These are phyloP conservation scores for Scaptomyza graminum DNA, from an alignment of 1,140 invertebrate species.

Conservation along the genomic window DNA sequence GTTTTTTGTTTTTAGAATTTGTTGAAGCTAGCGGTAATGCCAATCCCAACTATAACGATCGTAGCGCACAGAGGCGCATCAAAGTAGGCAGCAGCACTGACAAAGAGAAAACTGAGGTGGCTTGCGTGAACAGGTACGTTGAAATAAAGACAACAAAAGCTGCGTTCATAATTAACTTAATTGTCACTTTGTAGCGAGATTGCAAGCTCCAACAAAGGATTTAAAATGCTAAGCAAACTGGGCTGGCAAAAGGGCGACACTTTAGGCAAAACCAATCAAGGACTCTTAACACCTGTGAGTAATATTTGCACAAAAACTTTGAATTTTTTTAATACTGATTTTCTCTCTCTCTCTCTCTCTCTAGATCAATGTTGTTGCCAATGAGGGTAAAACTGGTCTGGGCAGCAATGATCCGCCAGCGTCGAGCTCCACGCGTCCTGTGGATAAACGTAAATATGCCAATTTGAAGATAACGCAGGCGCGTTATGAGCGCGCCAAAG, in stretches of 20 bases:
- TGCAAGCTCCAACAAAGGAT: conserved; percentile 92
- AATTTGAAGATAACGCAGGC: conserved; percentile 84
- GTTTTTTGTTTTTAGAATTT: conserved; percentile 59
- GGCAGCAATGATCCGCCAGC: conserved; percentile 64
- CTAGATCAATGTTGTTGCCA: conserved; percentile 77
- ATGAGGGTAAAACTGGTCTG: conserved; percentile 74
- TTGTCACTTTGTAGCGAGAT: conserved; percentile 87
- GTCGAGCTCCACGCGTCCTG: conserved; percentile 13
- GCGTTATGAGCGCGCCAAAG: conserved; percentile 83
- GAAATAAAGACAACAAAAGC: not conserved
- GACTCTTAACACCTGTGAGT: conserved; percentile 92
- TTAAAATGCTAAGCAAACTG: conserved; percentile 94
- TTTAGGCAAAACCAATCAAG: conserved; percentile 90
- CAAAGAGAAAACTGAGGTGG: conserved; percentile 91
- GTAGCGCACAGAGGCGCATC: conserved; percentile 90
- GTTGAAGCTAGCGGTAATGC: conserved; percentile 64
- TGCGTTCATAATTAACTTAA: not conserved
- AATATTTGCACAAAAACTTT: not conserved
- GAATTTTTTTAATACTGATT: not conserved
- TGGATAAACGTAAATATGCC: conserved; percentile 74
- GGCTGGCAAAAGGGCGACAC: conserved; percentile 95
- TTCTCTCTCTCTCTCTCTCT: conserved; percentile 7
- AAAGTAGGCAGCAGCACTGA: conserved; percentile 92
- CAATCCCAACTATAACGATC: conserved; percentile 88
- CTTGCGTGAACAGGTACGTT: conserved; percentile 91